Evolutionary conservation across 2,888 invertebrate species (phyloP).

Genomic region (Sminthurinus aureus): DNA sequence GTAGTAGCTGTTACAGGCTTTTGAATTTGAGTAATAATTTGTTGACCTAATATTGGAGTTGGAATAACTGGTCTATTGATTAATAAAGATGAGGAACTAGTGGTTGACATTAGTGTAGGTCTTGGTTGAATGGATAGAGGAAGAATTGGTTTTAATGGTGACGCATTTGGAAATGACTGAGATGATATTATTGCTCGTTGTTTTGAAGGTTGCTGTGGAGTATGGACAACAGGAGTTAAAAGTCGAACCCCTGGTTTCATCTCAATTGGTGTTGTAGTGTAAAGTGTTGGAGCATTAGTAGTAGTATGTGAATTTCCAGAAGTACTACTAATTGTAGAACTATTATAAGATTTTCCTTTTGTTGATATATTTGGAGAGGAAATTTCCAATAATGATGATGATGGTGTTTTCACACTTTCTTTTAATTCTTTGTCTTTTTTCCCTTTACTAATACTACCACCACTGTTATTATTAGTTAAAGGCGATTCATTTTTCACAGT

Average conservation of each 20-base stretch:
- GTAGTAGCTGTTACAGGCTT: slow-evolving; percentile 25
- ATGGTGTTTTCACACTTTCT: background rate
- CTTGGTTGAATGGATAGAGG: slow-evolving; percentile 22
- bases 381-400: background rate
- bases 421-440: slow-evolving; percentile 12
- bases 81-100: background rate
- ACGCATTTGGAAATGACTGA: background rate
- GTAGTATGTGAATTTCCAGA: background rate
- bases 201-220: slow-evolving; percentile 14
- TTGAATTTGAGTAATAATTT: slow-evolving; percentile 23
- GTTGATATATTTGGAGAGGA: background rate
- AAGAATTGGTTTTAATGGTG: slow-evolving; percentile 22
- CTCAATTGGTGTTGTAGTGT: background rate
- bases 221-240: slow-evolving; percentile 17
- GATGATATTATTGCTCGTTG: slow-evolving; percentile 23
- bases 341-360: slow-evolving; percentile 2
- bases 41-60: slow-evolving; percentile 9
- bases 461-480: background rate
- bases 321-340: background rate
- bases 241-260: background rate
- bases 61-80: background rate
- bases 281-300: background rate
- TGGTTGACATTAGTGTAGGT: slow-evolving; percentile 5
- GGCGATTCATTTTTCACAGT: background rate
- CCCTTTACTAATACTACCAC: background rate